Percentiles rank a stretch among this genome's conserved stretches.
These are phyloP conservation scores for Tilapia sparmanii DNA, from an alignment of 2,113 vertebrate species.

Conservation along the genomic window DNA sequence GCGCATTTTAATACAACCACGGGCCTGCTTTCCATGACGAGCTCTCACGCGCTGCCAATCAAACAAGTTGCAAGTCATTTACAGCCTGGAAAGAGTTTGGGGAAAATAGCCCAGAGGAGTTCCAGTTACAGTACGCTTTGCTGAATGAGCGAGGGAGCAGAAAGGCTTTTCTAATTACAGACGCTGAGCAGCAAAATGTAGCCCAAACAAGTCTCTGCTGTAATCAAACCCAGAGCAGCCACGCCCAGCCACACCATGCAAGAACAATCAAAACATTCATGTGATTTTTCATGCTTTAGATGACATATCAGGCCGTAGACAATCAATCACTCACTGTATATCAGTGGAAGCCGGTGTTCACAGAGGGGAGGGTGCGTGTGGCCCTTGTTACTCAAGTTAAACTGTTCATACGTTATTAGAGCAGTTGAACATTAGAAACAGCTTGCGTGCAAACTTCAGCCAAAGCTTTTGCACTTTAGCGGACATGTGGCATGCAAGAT, in stretches of 20 bases:
- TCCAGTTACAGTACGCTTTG: slow-evolving; percentile 1
- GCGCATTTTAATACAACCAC: slow-evolving; percentile 17
- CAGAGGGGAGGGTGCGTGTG: not conserved
- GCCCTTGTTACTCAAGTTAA: not conserved
- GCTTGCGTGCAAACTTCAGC: slow-evolving; percentile 7
- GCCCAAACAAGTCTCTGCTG: slow-evolving; percentile 39
- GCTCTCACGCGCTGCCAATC: slow-evolving; percentile 22
- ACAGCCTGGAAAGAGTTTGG: slow-evolving; percentile 23
- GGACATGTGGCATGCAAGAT: slow-evolving; percentile 15
- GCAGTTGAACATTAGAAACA: not conserved
- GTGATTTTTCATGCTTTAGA: not conserved
- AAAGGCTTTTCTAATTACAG: slow-evolving; percentile 45
- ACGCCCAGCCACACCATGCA: not conserved
- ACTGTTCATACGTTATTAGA: not conserved
- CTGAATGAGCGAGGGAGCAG: slow-evolving; percentile 3
- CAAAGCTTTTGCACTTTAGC: not conserved
- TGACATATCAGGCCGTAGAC: not conserved
- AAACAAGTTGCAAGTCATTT: slow-evolving; percentile 29
- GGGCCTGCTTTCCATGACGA: not conserved
- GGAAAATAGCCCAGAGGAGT: slow-evolving; percentile 19
- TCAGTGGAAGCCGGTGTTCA: not conserved
- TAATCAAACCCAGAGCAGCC: slow-evolving; percentile 20
- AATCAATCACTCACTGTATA: not conserved
- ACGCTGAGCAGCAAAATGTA: slow-evolving; percentile 15
- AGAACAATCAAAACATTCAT: slow-evolving; percentile 9